Evolutionary conservation across 2,888 invertebrate species (phyloP), one percentile per base, ranked within the genome.

Genomic region (Scaptomyza reducta): DNA sequence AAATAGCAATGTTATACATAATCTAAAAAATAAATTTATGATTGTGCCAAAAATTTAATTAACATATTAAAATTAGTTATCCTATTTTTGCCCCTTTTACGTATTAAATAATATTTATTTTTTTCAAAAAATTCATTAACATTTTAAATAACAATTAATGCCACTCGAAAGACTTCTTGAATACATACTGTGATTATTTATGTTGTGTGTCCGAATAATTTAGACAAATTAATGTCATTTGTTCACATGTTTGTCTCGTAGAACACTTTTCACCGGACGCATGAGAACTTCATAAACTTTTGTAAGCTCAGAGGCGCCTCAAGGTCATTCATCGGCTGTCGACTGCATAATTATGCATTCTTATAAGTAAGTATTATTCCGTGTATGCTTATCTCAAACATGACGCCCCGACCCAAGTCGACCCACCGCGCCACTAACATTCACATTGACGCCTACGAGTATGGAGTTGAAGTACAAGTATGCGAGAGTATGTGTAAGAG

Each of bases 281-380:
- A 60, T 84, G 85, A 46, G 82, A 81, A 78, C 31, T 18, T 47
- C 41, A 42, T 35, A 38, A 50, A 22, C 41, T 44, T 41, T 31
- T 33, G 16, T 46, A 47, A 60, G 59, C 55, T 63, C 63, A 47
- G 16, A 62, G 64, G 50, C 61, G 50, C 35, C 58, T 77, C 81
- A 81, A 81, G 87, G 81, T 87, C 81, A 74, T 67, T 33, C 64
- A 58, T 61, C 35, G 69, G 60, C 14, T 44, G 70, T 35, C 33
- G 47, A 54, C 33, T 68, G 58, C 74, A 87, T 81, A 67, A 84
- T 74, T 87, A 81, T 87, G 87, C 87, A 70, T 80, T 68, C 51
- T 55, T 65, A 64, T 64, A 74, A 56, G 61, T 53, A 47, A 53
- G 60, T 65, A 56, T 65, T 77, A 77, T 77, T 66, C 77, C 51